These are phyloP conservation scores for Ochotona princeps DNA, from an alignment of 2,113 vertebrate species.

Conservation along the genomic window DNA sequence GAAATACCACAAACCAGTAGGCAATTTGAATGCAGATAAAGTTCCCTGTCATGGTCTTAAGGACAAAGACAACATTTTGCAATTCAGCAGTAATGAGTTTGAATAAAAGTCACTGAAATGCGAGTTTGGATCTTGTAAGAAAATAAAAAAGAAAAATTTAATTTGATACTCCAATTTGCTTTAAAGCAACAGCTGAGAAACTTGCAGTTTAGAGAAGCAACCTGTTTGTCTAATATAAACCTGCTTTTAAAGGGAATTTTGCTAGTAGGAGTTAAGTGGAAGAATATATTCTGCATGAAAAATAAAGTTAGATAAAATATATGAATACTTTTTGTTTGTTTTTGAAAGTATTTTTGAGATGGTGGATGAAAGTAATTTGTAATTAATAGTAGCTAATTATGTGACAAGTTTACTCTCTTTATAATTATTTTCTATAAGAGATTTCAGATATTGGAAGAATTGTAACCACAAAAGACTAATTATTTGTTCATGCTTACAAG, in stretches of 20 bases:
- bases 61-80: slow-evolving; percentile 88
- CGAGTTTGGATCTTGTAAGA: slow-evolving; percentile 66
- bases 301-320: slow-evolving; percentile 38
- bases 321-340: slow-evolving; percentile 10
- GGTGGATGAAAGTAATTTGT: slow-evolving; percentile 40
- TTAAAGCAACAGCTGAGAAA: slow-evolving; percentile 29
- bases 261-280: slow-evolving; percentile 29
- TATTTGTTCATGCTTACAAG: neutral
- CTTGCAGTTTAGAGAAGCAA: slow-evolving; percentile 55
- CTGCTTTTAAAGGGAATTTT: slow-evolving; percentile 13
- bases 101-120: slow-evolving; percentile 85
- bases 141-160: slow-evolving; percentile 69
- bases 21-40: slow-evolving; percentile 89
- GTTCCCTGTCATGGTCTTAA: slow-evolving; percentile 87
- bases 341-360: slow-evolving; percentile 30
- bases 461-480: neutral
- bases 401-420: slow-evolving; percentile 2
- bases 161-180: slow-evolving; percentile 66
- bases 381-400: neutral
- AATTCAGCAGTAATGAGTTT: slow-evolving; percentile 82
- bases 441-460: neutral
- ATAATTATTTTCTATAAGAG: slow-evolving; percentile 16
- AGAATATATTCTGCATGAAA: neutral
- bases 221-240: slow-evolving; percentile 19
- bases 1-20: slow-evolving; percentile 89